phyloP scores from a whole-genome alignment of 2,888 invertebrate genomes.

The Lottia gigantea region DNA sequence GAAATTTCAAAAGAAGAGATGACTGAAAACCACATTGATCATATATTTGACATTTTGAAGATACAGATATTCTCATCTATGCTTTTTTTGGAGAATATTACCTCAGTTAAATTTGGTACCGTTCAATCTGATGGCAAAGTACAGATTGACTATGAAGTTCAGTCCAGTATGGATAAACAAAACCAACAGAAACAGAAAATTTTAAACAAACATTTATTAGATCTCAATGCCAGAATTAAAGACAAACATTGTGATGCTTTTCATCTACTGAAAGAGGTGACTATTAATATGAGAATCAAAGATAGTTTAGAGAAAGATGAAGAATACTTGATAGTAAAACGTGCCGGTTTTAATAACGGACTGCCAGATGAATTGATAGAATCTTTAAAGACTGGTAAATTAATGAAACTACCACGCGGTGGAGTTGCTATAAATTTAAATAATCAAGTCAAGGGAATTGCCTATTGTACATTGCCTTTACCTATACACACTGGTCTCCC shows the following conservation, averaged over 20 bases:
- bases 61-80: constrained; percentile 50
- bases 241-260: constrained; percentile 5
- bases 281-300: constrained; percentile 20
- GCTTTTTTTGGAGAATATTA: constrained; percentile 56
- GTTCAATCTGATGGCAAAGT: constrained; percentile 29
- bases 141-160: constrained; percentile 28
- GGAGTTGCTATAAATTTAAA: constrained; percentile 40
- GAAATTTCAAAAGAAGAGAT: constrained; percentile 41
- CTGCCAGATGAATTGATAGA: constrained; percentile 34
- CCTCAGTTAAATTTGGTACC: constrained; percentile 38
- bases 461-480: constrained; percentile 55
- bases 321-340: constrained; percentile 48
- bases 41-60: constrained; percentile 42
- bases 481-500: constrained; percentile 50
- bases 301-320: constrained; percentile 20
- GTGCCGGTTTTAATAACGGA: constrained; percentile 41
- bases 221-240: constrained; percentile 12
- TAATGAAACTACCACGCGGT: constrained; percentile 44
- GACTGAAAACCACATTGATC: constrained; percentile 28
- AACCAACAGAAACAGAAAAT: constrained; percentile 11
- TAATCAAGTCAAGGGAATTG: neutral
- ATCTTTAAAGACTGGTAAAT: constrained; percentile 34
- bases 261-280: constrained; percentile 15
- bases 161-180: constrained; percentile 17
- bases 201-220: constrained; percentile 19